phyloP scores from a whole-genome alignment of 2,113 vertebrate genomes.

The Melanotaenia duboulayi region DNA sequence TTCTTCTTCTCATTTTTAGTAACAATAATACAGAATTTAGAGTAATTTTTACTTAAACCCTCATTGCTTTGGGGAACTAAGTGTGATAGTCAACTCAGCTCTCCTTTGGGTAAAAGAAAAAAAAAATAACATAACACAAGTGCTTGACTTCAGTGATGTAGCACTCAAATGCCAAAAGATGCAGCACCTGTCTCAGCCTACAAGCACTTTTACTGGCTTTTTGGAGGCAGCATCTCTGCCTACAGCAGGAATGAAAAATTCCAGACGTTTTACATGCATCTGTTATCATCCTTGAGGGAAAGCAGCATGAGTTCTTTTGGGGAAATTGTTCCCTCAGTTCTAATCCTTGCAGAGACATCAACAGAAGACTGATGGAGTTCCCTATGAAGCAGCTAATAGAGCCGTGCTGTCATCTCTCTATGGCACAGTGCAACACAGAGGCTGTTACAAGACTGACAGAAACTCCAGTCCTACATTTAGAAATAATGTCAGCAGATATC shows the following conservation, averaged over 20 bases:
- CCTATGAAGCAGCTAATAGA: constrained; percentile 65
- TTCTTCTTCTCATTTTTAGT: no score
- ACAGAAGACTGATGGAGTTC: constrained; percentile 58
- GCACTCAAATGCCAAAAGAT: constrained; percentile 60
- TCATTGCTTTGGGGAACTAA: not conserved
- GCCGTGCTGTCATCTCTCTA: constrained; percentile 43
- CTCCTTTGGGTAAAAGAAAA: not conserved
- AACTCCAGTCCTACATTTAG: constrained; percentile 32
- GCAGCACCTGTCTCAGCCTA: constrained; percentile 55
- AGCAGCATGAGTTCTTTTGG: constrained; percentile 58
- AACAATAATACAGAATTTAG: no score
- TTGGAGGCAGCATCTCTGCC: constrained; percentile 41
- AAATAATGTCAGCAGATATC: constrained; percentile 42
- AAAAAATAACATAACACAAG: constrained; percentile 35
- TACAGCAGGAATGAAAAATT: constrained; percentile 66
- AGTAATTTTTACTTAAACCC: not conserved
- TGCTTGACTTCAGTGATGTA: constrained; percentile 59
- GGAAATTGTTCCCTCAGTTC: constrained; percentile 66
- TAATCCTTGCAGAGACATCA: constrained; percentile 62
- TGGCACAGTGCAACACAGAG: constrained; percentile 34
- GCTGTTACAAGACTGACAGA: constrained; percentile 42
- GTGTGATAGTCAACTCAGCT: constrained; percentile 34
- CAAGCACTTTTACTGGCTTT: constrained; percentile 44
- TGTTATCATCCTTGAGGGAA: constrained; percentile 70
- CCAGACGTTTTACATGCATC: constrained; percentile 69